These are phyloP conservation scores for Caenorhabditis tropicalis DNA, from an alignment of 1,140 invertebrate species.

Conservation along the genomic window DNA sequence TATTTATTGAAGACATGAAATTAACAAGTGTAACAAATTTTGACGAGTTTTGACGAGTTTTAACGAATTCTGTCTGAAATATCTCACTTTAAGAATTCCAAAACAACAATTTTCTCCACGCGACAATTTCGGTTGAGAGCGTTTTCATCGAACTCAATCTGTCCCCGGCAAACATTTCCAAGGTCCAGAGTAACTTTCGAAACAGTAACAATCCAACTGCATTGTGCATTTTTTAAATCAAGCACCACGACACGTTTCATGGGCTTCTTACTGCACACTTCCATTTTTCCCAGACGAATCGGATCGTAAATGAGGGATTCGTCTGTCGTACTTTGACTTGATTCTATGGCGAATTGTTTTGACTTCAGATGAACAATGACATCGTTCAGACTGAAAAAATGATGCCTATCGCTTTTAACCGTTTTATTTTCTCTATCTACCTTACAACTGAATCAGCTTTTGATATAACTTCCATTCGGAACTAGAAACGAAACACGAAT, in stretches of 20 bases:
- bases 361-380: background rate
- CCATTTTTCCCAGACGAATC: background rate
- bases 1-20: constrained; percentile 22
- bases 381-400: background rate
- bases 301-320: background rate
- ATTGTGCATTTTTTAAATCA: background rate
- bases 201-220: background rate
- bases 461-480: background rate
- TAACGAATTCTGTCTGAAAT: background rate
- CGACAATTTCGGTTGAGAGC: constrained; percentile 13
- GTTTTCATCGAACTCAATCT: constrained; percentile 32
- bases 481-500: background rate
- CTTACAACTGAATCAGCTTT: background rate
- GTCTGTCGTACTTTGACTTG: background rate
- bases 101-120: constrained; percentile 14
- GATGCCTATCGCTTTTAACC: background rate
- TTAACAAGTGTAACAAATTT: constrained; percentile 48
- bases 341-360: background rate
- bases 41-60: too few relatives aligned
- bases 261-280: background rate
- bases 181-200: background rate
- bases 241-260: background rate
- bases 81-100: background rate
- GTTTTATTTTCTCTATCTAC: background rate
- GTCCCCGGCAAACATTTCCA: background rate